These are phyloP conservation scores for Alligator sinensis DNA, from an alignment of 2,113 vertebrate species.

Conservation along the genomic window DNA sequence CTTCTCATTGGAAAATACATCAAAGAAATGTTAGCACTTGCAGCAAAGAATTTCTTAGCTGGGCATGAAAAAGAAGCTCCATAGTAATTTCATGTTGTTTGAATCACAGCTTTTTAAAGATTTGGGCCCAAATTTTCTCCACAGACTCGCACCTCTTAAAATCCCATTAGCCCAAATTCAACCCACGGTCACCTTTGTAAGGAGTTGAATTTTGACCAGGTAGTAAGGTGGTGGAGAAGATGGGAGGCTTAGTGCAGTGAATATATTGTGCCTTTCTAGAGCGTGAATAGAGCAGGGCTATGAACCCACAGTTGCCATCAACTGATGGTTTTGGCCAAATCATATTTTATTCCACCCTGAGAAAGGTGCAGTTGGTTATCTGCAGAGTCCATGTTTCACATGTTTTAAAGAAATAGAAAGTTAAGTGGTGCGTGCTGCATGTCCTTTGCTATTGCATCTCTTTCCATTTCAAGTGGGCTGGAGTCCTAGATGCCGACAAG, in stretches of 20 bases:
- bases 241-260: not conserved
- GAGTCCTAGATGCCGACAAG: not conserved
- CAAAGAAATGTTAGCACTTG: conserved; percentile 63
- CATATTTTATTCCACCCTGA: not conserved
- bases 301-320: not conserved
- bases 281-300: rapidly evolving
- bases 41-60: conserved; percentile 61
- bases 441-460: conserved; percentile 21
- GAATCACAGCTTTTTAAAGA: conserved; percentile 52
- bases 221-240: not conserved
- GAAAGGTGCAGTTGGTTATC: not conserved
- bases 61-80: conserved; percentile 43
- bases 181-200: not conserved
- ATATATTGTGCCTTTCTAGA: not conserved
- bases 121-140: conserved; percentile 61
- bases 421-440: conserved; percentile 1
- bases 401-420: conserved; percentile 42
- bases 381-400: not conserved
- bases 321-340: not conserved
- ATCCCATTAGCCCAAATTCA: not conserved
- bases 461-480: not conserved
- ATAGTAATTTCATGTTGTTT: conserved; percentile 69
- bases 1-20: conserved; percentile 71
- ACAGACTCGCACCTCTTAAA: conserved; percentile 40
- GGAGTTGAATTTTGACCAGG: conserved; percentile 2